Evolutionary conservation across 2,113 vertebrate species (phyloP).

Genomic region (Xyrauchen texanus): DNA sequence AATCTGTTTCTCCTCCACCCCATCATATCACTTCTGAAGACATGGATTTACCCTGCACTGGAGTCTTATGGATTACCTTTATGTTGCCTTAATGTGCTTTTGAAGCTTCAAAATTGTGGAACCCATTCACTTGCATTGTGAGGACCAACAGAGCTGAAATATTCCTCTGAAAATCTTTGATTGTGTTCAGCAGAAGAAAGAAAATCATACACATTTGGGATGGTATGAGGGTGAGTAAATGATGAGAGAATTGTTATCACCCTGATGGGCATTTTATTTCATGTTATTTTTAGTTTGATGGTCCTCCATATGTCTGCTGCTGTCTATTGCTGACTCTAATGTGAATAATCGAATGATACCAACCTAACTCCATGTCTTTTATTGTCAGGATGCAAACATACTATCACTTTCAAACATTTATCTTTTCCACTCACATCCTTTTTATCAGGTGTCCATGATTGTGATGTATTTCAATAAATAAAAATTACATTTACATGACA

Average conservation of each 20-base stretch:
- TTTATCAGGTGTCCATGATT: background rate
- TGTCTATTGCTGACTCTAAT: background rate
- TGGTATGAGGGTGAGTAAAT: too few relatives aligned
- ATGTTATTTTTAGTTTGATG: constrained; percentile 32
- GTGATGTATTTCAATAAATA: background rate
- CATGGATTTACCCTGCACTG: too few relatives aligned
- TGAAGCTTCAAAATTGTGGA: too few relatives aligned
- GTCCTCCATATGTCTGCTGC: constrained; percentile 22
- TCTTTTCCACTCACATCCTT: background rate
- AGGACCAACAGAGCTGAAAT: too few relatives aligned
- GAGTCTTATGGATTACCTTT: too few relatives aligned
- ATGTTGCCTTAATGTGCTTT: too few relatives aligned
- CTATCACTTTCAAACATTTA: background rate
- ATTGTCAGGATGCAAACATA: background rate
- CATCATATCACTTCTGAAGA: too few relatives aligned
- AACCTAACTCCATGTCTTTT: background rate
- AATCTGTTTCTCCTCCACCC: too few relatives aligned
- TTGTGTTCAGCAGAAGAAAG: too few relatives aligned
- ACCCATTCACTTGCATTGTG: too few relatives aligned
- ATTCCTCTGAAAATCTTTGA: too few relatives aligned
- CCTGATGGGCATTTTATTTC: background rate
- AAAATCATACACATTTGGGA: too few relatives aligned
- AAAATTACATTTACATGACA: background rate
- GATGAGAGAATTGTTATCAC: background rate
- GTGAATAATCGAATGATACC: background rate